Evolutionary conservation across 2,797 vertebrate species (phyloP), one percentile per base, ranked within the genome.

Genomic region (Octomys mimax): DNA sequence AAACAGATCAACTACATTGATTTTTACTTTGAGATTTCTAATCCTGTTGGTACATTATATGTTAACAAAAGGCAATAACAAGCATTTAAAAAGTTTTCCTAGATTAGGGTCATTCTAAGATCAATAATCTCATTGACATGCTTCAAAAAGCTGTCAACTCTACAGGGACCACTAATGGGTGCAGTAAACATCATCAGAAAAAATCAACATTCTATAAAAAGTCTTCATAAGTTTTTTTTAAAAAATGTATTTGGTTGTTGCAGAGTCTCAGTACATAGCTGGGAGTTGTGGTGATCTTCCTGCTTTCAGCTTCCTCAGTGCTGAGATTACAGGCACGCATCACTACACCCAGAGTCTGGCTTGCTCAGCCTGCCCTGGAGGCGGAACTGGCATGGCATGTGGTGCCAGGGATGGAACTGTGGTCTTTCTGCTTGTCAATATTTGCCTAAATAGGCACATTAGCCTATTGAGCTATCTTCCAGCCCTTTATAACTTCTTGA

Each of bases 1-100:
- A 97, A 98, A 96, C 91, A 98, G 75, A 73, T 97, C 96, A 97
- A 75, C 94, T 90, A 46, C 71, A 93, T 95, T 97, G 96, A 98
- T 98, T 98, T 98, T 90, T 97, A 94, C 88, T 97, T 96, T 62
- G n/a, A 64, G 66, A 97, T 97, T 98, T 97, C 97, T 89, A 97
- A 80, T 97, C 96, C 87, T 94, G 73, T 97, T 82, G 89, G 96
- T 98, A 95, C 86, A 57, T 3, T 95, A 79, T 84, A 95, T 93
- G 33, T 94, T 97, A 97, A 97, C 97, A 97, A 97, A 92, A 89
- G 95, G 49, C 80, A 49, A 86, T 68, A 83, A 61, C 66, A 88
- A 98, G 96, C 93, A 87, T 77, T 97, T 97, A 13, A 98, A 97
- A 97, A 96, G 19, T 87, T 98, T 98, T 89, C 77, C 4, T 87